Base-by-base conservation (phyloP, 1,140 invertebrate species). In the Megalopta genalis region DNA sequence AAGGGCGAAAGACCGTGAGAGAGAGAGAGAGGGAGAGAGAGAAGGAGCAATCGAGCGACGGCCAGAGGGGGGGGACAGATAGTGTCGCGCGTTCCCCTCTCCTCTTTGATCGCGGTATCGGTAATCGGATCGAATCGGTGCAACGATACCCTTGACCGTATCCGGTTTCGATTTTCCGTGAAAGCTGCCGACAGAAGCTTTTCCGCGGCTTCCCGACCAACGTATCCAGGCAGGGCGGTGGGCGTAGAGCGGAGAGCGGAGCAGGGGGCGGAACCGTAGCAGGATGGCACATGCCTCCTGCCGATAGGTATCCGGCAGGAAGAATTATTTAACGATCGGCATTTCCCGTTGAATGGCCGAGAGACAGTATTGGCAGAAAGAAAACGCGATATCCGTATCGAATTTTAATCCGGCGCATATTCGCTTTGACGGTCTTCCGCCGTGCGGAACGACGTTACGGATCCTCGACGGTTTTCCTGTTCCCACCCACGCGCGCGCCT, bases 31-130 rank as follows among this genome's bases (percentile, higher is more conserved):
- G 42, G 14, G 42, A 46, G 10, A 46, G 42, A 46, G 42, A 12
- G 9, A 42, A 10, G 10, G 5, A 42, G 39, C 3, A 10, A 42
- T 8, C 9, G 39, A 42, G 9, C 9, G 1, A 39, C 6, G 6
- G 39, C 6, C 9, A 39, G 39, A 42, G 39, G 5, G 8, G 10
- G 3, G 10, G 39, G 10, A 10, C 8, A 46, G 14, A 12, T 10
- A 9, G 10, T 46, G 42, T 14, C 42, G 49, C 16, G 21, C 49
- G 49, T 54, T 21, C 16, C n/a, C 69, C 42, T 2, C 2, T 46
- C 42, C 42, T n/a, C 57, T 78, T 78, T 72, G 76, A 78, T 72
- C 76, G 76, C 1, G 69, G 27, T 72, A 72, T 65, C 62, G 68
- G 60, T 65, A 62, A 78, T 32, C 46, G 49, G 60, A 72, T 64